phyloP scores from a whole-genome alignment of 2,113 vertebrate genomes.

The Pristiophorus japonicus region DNA sequence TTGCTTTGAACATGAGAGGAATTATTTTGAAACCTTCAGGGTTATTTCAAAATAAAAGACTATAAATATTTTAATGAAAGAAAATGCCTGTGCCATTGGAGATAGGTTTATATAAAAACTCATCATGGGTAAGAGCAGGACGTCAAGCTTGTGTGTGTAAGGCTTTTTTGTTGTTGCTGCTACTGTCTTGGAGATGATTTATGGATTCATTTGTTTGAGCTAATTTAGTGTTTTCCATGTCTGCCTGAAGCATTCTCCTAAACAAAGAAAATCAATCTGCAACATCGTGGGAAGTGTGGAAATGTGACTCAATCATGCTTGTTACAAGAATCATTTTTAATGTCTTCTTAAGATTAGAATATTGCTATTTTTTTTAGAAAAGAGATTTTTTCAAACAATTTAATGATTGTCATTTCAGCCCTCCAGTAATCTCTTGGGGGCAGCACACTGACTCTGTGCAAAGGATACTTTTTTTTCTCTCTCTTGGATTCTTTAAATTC shows the following conservation, averaged over 20 bases:
- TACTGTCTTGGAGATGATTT: not conserved
- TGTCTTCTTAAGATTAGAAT: slow-evolving; percentile 26
- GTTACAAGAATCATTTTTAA: slow-evolving; percentile 21
- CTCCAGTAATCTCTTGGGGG: slow-evolving; percentile 34
- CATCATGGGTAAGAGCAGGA: not conserved
- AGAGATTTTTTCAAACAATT: slow-evolving; percentile 22
- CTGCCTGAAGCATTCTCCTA: slow-evolving; percentile 3
- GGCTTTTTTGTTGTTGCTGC: not conserved
- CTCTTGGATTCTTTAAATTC: slow-evolving; percentile 61
- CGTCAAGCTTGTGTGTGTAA: not conserved
- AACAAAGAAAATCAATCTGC: slow-evolving; percentile 23
- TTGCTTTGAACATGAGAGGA: slow-evolving; percentile 56
- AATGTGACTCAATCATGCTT: slow-evolving; percentile 32
- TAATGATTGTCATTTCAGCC: slow-evolving; percentile 25
- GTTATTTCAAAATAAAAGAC: slow-evolving; percentile 6
- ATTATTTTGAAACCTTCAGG: not conserved
- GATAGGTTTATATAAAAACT: not conserved
- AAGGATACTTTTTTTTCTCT: not conserved
- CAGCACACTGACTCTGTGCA: not conserved
- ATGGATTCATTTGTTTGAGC: slow-evolving; percentile 30
- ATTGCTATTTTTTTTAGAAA: slow-evolving; percentile 38
- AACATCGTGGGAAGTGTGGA: slow-evolving; percentile 28
- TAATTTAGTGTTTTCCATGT: slow-evolving; percentile 12
- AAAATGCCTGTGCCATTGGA: not conserved
- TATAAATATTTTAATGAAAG: slow-evolving; percentile 30